Conservation (phyloP, 2,888 invertebrate genomes). For the Sericinus montela region DNA sequence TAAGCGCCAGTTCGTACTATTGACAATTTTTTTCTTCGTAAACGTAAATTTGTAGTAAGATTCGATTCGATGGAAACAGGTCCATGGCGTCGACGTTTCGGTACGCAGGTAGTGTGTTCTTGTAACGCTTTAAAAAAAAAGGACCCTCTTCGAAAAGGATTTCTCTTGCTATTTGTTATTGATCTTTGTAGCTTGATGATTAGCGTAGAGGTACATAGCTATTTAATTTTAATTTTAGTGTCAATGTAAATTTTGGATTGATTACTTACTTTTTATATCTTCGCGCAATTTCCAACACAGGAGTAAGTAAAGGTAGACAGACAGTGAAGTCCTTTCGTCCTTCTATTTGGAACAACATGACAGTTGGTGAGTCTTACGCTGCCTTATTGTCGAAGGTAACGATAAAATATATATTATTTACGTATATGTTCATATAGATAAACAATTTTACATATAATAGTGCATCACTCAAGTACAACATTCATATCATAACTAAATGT, state of each 20-base stretch:
- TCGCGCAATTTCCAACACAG: too few relatives aligned
- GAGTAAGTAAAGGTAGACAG: too few relatives aligned
- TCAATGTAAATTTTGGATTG: background rate
- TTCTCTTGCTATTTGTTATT: conserved; percentile 21
- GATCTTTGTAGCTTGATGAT: conserved; percentile 11
- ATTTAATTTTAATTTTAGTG: conserved; percentile 1
- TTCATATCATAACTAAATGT: too few relatives aligned
- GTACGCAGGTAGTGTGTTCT: conserved; percentile 56
- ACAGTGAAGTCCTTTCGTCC: too few relatives aligned
- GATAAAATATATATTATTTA: too few relatives aligned
- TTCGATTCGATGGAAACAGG: conserved; percentile 44
- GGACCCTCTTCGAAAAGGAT: conserved; percentile 55
- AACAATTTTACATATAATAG: too few relatives aligned
- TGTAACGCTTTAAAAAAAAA: conserved; percentile 28
- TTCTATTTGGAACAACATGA: too few relatives aligned
- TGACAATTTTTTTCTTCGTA: conserved; percentile 45
- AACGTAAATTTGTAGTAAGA: conserved; percentile 64
- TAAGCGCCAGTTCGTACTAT: conserved; percentile 60
- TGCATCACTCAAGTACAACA: too few relatives aligned
- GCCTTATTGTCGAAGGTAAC: too few relatives aligned
- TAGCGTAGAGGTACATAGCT: conserved; percentile 1
- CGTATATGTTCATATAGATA: too few relatives aligned
- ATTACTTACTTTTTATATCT: too few relatives aligned
- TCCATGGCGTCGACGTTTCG: conserved; percentile 33
- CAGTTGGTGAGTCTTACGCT: too few relatives aligned